Conservation (phyloP, 92 coral and sea anemone species). For the Zoanthus sansibaricus region DNA sequence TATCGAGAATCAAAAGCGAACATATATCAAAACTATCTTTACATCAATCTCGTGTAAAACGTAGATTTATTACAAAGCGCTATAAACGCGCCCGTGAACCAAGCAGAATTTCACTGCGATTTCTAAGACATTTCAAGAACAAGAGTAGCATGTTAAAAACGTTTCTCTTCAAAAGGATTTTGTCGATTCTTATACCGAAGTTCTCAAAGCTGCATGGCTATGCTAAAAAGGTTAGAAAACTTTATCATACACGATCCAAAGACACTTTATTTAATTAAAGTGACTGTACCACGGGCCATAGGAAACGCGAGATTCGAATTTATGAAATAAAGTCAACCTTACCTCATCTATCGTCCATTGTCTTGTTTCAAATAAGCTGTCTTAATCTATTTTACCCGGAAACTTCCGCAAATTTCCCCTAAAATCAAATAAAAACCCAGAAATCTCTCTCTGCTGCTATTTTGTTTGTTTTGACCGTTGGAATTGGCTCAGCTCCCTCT, state of each 20-base stretch:
- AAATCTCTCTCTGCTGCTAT: too few relatives aligned
- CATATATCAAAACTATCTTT: slow-evolving; percentile 35
- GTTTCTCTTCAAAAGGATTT: slow-evolving; percentile 18
- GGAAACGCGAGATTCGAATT: too few relatives aligned
- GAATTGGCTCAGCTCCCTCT: too few relatives aligned
- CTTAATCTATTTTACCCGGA: too few relatives aligned
- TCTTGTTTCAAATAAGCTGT: too few relatives aligned
- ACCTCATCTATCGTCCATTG: too few relatives aligned
- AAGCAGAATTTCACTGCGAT: slow-evolving; percentile 68
- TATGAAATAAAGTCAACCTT: too few relatives aligned
- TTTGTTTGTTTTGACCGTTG: too few relatives aligned
- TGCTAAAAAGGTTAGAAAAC: slow-evolving; percentile 3
- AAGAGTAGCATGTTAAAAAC: slow-evolving; percentile 8
- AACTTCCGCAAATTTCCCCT: too few relatives aligned
- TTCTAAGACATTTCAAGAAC: slow-evolving; percentile 17
- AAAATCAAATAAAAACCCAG: too few relatives aligned
- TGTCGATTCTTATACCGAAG: slow-evolving; percentile 36
- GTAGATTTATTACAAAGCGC: slow-evolving; percentile 34
- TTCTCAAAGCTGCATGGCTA: too few relatives aligned
- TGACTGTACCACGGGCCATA: background rate
- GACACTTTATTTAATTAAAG: slow-evolving; percentile 20
- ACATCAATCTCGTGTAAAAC: slow-evolving; percentile 20
- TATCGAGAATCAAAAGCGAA: slow-evolving; percentile 38
- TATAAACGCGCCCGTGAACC: slow-evolving; percentile 62
- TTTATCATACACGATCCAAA: slow-evolving; percentile 65